phyloP scores from a whole-genome alignment of 2,113 vertebrate genomes.

The Hypanus sabinus region DNA sequence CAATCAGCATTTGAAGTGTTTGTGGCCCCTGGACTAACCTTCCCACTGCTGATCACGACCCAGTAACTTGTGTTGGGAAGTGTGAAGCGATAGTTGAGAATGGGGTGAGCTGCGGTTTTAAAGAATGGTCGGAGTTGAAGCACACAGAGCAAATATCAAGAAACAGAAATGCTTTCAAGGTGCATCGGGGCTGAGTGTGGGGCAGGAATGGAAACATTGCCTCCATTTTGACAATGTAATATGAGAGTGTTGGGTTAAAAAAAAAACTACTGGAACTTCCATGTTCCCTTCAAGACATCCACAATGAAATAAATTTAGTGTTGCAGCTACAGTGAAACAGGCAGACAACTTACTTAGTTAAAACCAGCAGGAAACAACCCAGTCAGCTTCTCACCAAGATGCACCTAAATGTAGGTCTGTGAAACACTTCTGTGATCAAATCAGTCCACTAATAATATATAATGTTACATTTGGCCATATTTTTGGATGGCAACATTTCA shows the following conservation, averaged over 20 bases:
- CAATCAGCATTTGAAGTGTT: not conserved
- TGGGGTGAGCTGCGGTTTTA: not conserved
- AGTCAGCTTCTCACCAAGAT: not conserved
- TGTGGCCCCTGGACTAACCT: not conserved
- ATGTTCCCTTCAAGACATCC: too few relatives aligned
- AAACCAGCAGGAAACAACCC: not conserved
- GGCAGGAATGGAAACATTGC: not conserved
- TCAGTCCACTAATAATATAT: not conserved
- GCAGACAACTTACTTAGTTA: too few relatives aligned
- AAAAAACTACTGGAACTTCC: too few relatives aligned
- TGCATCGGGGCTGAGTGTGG: not conserved
- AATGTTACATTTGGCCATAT: not conserved
- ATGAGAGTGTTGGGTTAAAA: not conserved
- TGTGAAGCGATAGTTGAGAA: not conserved
- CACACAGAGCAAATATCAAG: not conserved
- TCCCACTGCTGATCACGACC: not conserved
- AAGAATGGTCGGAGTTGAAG: not conserved
- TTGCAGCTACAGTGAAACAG: too few relatives aligned
- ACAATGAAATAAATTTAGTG: too few relatives aligned
- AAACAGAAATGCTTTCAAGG: not conserved
- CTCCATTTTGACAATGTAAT: not conserved
- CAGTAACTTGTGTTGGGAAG: conserved; percentile 1
- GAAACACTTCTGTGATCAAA: not conserved
- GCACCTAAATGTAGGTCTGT: not conserved
- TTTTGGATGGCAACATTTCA: not conserved